A percentile compares a stretch with the other conserved stretches of the same genome.
These are phyloP conservation scores for Scaptomyza pallida DNA, from an alignment of 1,140 invertebrate species.

Conservation along the genomic window DNA sequence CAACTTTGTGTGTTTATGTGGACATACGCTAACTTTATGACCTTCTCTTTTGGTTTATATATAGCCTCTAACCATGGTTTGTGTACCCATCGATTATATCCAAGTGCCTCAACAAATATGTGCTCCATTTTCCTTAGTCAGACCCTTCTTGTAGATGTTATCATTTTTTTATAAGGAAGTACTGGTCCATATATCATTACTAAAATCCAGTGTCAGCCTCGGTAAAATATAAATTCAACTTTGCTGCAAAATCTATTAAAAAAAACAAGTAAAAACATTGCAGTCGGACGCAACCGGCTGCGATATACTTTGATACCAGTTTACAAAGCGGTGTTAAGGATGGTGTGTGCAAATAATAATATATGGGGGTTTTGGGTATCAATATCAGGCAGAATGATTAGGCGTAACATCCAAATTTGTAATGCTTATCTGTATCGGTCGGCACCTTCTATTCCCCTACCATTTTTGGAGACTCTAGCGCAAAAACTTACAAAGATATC, in stretches of 20 bases:
- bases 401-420: too few relatives aligned
- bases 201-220: conserved; percentile 14
- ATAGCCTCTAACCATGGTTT: conserved; percentile 37
- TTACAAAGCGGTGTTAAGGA: too few relatives aligned
- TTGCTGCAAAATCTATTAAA: conserved; percentile 48
- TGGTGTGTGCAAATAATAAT: too few relatives aligned
- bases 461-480: too few relatives aligned
- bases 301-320: too few relatives aligned
- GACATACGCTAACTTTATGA: conserved; percentile 18
- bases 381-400: too few relatives aligned
- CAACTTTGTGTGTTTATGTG: conserved; percentile 22
- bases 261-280: too few relatives aligned
- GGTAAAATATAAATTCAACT: conserved; percentile 30
- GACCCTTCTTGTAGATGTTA: conserved; percentile 46
- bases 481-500: too few relatives aligned
- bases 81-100: conserved; percentile 6
- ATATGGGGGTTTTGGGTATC: too few relatives aligned
- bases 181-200: conserved; percentile 36
- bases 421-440: too few relatives aligned
- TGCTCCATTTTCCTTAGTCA: conserved; percentile 1
- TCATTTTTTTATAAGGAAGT: background rate
- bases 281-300: too few relatives aligned
- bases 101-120: background rate
- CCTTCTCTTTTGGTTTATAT: conserved; percentile 21
- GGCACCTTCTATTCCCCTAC: too few relatives aligned